phyloP scores from a whole-genome alignment of 2,797 vertebrate species.

The Melanogrammus aeglefinus region DNA sequence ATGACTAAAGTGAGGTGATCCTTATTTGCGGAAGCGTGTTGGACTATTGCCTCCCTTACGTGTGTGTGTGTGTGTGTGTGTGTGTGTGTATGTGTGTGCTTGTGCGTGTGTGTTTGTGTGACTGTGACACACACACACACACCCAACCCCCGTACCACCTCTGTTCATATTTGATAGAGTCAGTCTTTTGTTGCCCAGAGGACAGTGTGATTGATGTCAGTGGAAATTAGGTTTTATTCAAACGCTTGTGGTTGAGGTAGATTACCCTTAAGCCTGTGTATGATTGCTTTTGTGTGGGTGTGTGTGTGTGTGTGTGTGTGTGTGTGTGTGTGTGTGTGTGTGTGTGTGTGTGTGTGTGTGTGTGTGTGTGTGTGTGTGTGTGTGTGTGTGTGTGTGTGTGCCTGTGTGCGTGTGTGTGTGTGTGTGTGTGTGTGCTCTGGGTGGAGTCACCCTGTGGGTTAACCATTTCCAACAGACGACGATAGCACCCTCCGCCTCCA shows the following conservation, averaged over 20 bases:
- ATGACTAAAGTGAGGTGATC: no score
- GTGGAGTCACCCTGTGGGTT: conserved; percentile 37
- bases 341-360: conserved; percentile 9
- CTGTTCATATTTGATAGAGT: conserved; percentile 15
- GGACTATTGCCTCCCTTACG: neutral
- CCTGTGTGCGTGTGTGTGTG: conserved; percentile 10
- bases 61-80: no score
- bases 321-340: conserved; percentile 11
- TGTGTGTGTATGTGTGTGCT: no score
- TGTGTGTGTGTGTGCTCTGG: conserved; percentile 20
- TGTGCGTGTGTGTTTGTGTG: no score
- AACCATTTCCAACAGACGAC: conserved; percentile 42
- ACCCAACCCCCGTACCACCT: neutral
- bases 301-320: conserved; percentile 7
- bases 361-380: conserved; percentile 9
- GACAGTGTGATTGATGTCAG: conserved; percentile 31
- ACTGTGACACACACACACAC: neutral
- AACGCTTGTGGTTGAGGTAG: conserved; percentile 20
- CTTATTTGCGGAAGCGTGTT: neutral
- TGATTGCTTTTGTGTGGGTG: conserved; percentile 16
- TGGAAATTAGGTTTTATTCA: conserved; percentile 39
- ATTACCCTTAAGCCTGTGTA: neutral
- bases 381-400: conserved; percentile 11
- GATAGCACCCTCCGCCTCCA: neutral
- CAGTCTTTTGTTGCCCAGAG: conserved; percentile 13